Evolutionary conservation across 2,113 vertebrate species (phyloP).

Genomic region (Lanius collurio): DNA sequence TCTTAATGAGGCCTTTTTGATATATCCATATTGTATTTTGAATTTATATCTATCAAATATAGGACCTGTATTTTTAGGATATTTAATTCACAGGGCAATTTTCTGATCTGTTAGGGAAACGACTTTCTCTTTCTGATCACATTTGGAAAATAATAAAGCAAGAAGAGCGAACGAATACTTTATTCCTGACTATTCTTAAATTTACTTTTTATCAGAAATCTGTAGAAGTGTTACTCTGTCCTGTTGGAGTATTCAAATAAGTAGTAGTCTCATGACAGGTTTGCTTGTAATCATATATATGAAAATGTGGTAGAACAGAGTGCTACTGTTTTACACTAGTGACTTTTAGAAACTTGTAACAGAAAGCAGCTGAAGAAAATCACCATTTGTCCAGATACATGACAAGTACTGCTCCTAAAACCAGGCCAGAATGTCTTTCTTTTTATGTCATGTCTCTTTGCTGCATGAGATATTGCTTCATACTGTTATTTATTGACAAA

Average conservation of each 20-base stretch:
- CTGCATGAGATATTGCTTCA: background rate
- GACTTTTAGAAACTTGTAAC: background rate
- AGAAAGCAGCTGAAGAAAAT: conserved; percentile 25
- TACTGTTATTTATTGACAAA: background rate
- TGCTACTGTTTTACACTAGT: background rate
- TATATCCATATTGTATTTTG: background rate
- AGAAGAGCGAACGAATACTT: background rate
- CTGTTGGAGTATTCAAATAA: background rate
- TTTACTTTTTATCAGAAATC: background rate
- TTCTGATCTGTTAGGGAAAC: conserved; percentile 3
- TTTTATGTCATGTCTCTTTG: background rate
- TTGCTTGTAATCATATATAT: background rate
- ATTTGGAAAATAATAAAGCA: background rate
- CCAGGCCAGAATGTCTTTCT: background rate
- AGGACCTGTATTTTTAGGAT: background rate
- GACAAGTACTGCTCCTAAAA: background rate
- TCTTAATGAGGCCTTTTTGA: background rate
- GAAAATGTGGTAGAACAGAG: background rate
- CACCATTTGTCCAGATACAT: background rate
- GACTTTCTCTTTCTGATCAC: background rate
- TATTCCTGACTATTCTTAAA: background rate
- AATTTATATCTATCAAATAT: background rate
- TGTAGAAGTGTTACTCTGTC: background rate
- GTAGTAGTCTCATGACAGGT: background rate
- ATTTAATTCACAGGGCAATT: conserved; percentile 3